Evolutionary conservation across 2,113 vertebrate species (phyloP), one percentile per base, ranked within the genome.

Genomic region (Ptilonorhynchus violaceus): DNA sequence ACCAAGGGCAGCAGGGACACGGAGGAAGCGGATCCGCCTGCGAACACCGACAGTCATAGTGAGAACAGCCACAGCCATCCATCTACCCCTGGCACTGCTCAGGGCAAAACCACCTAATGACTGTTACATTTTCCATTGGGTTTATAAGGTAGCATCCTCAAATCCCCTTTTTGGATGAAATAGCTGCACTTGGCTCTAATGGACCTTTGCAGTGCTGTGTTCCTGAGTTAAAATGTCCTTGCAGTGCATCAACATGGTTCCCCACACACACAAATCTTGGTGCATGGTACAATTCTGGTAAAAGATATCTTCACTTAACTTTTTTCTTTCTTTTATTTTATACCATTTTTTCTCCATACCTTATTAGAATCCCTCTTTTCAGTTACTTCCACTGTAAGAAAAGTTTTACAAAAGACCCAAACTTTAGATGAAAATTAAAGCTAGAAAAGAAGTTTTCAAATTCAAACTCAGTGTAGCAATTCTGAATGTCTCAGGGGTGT

Each of bases 21-120:
- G 0, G 24, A 0, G 6, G 49, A 56, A 50, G 37, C 37, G 17
- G 59, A 66, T 44, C 63, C 1, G 0, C 5, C 1, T 46, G 46
- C 4, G 2, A 66, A 37, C 58, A 33, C 10, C 74, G 56, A 5
- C 62, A 88, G 42, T 27, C 79, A n/a, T 2, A 37, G 46, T 20
- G n/a, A 90, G 60, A 74, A 30, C 21, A 50, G 18, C 3, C 69
- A 19, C 56, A 80, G 53, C 27, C 72, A 42, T 58, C 33, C 72
- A 25, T 41, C 72, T 81, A 59, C 35, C 37, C 66, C 35, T 47
- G 27, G 30, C 37, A 15, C 1, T 24, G 12, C 4, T 42, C 58
- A 63, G 33, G 67, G 33, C 21, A 74, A 53, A 83, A 77, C 52
- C 11, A 16, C 18, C 23, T 17, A 4, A 41, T 42, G 35, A 42